phyloP scores from a whole-genome alignment of 2,113 vertebrate species.

The Rhynchomys soricoides region DNA sequence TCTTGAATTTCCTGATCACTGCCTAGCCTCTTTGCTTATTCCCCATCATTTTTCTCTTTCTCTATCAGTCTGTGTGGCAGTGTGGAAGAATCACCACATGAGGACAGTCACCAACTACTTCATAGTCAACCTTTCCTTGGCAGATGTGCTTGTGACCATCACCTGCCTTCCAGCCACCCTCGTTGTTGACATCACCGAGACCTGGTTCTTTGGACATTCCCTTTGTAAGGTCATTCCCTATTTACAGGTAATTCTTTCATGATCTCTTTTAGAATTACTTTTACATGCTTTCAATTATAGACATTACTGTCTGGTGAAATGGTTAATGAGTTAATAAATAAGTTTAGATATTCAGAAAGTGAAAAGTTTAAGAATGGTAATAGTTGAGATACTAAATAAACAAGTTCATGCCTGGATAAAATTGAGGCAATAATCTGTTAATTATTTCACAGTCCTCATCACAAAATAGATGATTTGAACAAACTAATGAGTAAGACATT shows the following conservation, averaged over 20 bases:
- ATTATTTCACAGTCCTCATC: neutral
- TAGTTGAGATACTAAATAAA: neutral
- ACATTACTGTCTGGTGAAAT: neutral
- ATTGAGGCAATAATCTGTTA: neutral
- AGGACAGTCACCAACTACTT: conserved; percentile 98
- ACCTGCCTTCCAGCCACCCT: conserved; percentile 97
- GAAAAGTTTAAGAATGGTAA: neutral
- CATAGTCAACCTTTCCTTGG: conserved; percentile 97
- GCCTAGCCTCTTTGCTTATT: neutral
- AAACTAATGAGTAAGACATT: neutral
- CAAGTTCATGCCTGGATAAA: neutral
- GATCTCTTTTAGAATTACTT: neutral
- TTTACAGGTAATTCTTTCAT: conserved; percentile 90
- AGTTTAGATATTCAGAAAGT: neutral
- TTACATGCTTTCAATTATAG: neutral
- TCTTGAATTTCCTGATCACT: neutral
- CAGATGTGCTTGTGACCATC: conserved; percentile 96
- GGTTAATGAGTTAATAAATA: neutral
- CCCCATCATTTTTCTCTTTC: conserved; percentile 66
- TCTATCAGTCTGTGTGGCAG: conserved; percentile 95
- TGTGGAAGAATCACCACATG: conserved; percentile 99
- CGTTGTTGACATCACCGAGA: conserved; percentile 98
- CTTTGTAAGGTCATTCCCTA: conserved; percentile 98
- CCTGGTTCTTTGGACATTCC: conserved; percentile 96
- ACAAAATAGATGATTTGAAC: neutral